These are phyloP conservation scores for Trichoplusia ni DNA, from an alignment of 1,140 invertebrate genomes.

Conservation along the genomic window DNA sequence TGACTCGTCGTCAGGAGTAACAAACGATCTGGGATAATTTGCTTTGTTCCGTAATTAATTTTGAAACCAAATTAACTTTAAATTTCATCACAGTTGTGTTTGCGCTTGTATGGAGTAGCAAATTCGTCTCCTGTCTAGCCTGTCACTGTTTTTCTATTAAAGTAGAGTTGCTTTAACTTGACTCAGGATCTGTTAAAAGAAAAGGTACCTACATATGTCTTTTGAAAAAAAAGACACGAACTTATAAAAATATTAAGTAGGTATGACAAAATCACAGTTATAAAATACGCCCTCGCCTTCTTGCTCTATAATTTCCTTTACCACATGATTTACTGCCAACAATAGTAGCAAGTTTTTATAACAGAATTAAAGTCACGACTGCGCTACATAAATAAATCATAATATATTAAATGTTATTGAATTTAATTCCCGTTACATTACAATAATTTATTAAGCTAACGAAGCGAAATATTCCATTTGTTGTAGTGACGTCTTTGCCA, in stretches of 20 bases:
- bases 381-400: slow-evolving; percentile 4
- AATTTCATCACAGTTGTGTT: no score
- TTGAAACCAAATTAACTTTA: not conserved
- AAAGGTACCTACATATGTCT: no score
- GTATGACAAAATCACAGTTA: no score
- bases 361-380: not conserved
- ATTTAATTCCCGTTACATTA: slow-evolving; percentile 6
- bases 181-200: no score
- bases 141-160: no score
- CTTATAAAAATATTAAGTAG: no score
- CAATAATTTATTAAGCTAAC: slow-evolving; percentile 20
- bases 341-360: not conserved
- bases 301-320: not conserved
- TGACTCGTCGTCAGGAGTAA: not conserved
- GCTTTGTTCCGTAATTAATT: not conserved
- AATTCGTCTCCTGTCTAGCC: no score
- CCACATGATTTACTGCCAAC: not conserved
- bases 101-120: no score
- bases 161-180: no score
- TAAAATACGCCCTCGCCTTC: not conserved
- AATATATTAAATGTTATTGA: not conserved
- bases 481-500: no score
- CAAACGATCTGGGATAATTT: not conserved
- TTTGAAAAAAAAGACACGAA: no score
- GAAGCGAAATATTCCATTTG: slow-evolving; percentile 10